Conservation (phyloP, 64 coral and sea anemone species). For the Montipora foliosa region DNA sequence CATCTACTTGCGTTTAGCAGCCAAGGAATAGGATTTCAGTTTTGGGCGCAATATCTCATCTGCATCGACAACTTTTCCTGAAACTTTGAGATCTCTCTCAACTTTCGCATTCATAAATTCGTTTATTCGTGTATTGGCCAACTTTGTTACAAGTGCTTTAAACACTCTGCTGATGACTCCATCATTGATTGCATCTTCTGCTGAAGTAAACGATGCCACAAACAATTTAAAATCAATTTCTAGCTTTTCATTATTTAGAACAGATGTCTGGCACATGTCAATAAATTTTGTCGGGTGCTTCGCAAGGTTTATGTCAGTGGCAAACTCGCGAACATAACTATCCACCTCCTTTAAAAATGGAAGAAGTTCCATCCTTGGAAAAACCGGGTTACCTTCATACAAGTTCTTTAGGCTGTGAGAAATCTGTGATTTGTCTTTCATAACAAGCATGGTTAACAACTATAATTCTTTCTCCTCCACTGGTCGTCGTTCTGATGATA, state of each 20-base stretch:
- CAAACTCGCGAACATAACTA: constrained; percentile 11
- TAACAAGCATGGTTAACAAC: not conserved
- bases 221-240: constrained; percentile 45
- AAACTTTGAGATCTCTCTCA: constrained; percentile 40
- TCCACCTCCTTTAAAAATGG: constrained; percentile 33
- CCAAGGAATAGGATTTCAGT: constrained; percentile 10
- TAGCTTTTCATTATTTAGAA: constrained; percentile 11
- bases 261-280: constrained; percentile 49
- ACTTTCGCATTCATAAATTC: constrained; percentile 49
- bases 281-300: constrained; percentile 46
- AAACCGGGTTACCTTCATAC: constrained; percentile 44
- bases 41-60: constrained; percentile 48
- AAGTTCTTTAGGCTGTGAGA: not conserved
- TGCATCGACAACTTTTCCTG: constrained; percentile 35
- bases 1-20: constrained; percentile 32
- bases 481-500: not conserved
- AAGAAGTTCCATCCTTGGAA: constrained; percentile 4
- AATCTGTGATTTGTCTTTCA: constrained; percentile 20
- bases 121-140: constrained; percentile 51
- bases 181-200: not conserved
- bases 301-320: not conserved
- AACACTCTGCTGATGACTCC: constrained; percentile 9
- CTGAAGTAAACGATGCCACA: not conserved
- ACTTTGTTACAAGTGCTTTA: constrained; percentile 44
- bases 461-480: not conserved